These are phyloP conservation scores for Chaunax sp. DNA, from an alignment of 2,797 vertebrate genomes.

Conservation along the genomic window DNA sequence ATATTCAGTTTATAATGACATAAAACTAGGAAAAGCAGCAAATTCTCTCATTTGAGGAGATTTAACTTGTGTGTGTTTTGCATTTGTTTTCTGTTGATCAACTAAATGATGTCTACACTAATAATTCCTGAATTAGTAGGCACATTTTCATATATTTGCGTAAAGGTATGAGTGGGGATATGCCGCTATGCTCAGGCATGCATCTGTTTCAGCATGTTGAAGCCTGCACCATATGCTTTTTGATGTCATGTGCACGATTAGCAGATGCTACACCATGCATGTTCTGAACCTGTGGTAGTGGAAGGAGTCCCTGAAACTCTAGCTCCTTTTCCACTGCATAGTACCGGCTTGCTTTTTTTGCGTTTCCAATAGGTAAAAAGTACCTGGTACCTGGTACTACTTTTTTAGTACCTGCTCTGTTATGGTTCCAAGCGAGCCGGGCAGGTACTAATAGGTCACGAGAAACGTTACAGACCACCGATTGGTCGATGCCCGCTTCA, in stretches of 20 bases:
- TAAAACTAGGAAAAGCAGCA: too few relatives aligned
- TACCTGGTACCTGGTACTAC: too few relatives aligned
- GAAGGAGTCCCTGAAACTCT: slow-evolving; percentile 10
- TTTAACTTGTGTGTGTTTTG: neutral
- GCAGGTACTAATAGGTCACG: too few relatives aligned
- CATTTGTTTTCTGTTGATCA: neutral
- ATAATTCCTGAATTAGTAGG: neutral
- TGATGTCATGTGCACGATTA: neutral
- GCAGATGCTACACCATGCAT: slow-evolving; percentile 6
- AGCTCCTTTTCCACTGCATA: too few relatives aligned
- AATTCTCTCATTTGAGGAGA: neutral
- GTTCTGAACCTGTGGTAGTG: neutral
- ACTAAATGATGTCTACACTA: neutral
- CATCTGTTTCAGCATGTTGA: neutral
- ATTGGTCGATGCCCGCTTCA: too few relatives aligned
- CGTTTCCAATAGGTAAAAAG: too few relatives aligned
- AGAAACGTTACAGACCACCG: too few relatives aligned
- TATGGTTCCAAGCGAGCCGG: too few relatives aligned
- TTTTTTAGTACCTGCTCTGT: too few relatives aligned
- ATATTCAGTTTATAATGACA: neutral
- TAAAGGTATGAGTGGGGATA: too few relatives aligned
- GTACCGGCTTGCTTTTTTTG: too few relatives aligned
- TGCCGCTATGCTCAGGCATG: slow-evolving; percentile 6
- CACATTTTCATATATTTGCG: neutral
- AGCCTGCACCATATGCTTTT: slow-evolving; percentile 8